Base-by-base conservation (phyloP, 2,888 invertebrate genomes). In the Tryphoninae sp. region DNA sequence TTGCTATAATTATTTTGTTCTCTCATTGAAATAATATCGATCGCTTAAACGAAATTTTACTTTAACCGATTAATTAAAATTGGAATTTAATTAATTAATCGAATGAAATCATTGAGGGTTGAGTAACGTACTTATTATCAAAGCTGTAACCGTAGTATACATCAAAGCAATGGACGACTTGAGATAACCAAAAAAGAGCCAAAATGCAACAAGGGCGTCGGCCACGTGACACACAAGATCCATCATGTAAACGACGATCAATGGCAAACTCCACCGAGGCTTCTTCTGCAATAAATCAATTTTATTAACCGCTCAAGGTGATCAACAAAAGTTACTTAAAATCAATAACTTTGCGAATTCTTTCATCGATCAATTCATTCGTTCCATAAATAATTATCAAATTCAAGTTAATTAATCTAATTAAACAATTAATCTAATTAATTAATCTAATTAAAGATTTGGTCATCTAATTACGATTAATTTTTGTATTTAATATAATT, bases 221-320 rank as follows among this genome's bases (percentile, higher is more conserved):
- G 88, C 87, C 7, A 85, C 82, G 71, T 89, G 88, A 45, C 85
- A 86, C 3, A 89, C 85, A 23, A 89, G 78, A 58, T 89, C 87
- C 0, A 84, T 74, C 81, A 89, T 77, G 33, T 86, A 88, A 6
- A 89, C 72, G 22, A 86, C 68, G 68, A 89, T 86, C 26, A 87
- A 84, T 26, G 89, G 89, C 4, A 89, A 81, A 84, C 89, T 89
- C 89, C 89, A 89, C 4, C 83, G 74, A 59, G 89, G 85, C 45
- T 80, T 86, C 69, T 85, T 86, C 89, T 89, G 58, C 51, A 72
- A 42, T 67, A 51, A 16, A 49, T 72, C 59, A 61, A 72, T 59
- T 72, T 72, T 72, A 45, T 61, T 49, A 61, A 16, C 61, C 33
- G 0, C 7, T 0, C 33, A 8, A 33, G 11, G 45, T 61, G 16